Percentiles rank a stretch among this genome's conserved stretches.
phyloP scores from a whole-genome alignment of 2,113 vertebrate species.

The Rostratula benghalensis region DNA sequence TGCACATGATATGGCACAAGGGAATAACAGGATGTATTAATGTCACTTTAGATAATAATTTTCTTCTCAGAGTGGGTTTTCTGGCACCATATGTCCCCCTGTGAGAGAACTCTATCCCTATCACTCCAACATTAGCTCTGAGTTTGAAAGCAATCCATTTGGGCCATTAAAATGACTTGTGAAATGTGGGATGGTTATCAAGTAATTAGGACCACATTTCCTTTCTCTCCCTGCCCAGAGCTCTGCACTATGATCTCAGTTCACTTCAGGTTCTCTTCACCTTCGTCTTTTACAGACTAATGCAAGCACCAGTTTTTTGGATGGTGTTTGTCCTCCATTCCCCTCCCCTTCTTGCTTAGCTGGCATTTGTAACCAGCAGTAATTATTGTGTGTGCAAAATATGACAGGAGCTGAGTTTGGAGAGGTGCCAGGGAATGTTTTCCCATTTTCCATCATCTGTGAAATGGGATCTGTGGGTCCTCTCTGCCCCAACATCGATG shows the following conservation, averaged over 20 bases:
- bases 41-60: constrained; percentile 52
- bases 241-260: not conserved
- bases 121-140: not conserved
- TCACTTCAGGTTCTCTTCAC: not conserved
- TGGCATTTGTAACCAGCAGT: not conserved
- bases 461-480: not conserved
- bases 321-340: not conserved
- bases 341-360: not conserved
- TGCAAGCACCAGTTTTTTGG: accelerated
- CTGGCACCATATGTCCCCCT: constrained; percentile 15
- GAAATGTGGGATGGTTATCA: constrained; percentile 49
- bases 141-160: constrained; percentile 42
- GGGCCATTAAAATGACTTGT: constrained; percentile 49
- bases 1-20: not conserved
- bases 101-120: not conserved
- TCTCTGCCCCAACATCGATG: not conserved
- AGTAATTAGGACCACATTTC: constrained; percentile 66
- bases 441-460: not conserved
- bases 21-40: constrained; percentile 52
- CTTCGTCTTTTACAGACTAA: not conserved
- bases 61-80: constrained; percentile 29
- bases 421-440: not conserved
- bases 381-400: not conserved
- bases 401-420: not conserved
- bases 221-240: not conserved